Conservation (phyloP, 2,888 invertebrate genomes). For the Frankliniella fusca region DNA sequence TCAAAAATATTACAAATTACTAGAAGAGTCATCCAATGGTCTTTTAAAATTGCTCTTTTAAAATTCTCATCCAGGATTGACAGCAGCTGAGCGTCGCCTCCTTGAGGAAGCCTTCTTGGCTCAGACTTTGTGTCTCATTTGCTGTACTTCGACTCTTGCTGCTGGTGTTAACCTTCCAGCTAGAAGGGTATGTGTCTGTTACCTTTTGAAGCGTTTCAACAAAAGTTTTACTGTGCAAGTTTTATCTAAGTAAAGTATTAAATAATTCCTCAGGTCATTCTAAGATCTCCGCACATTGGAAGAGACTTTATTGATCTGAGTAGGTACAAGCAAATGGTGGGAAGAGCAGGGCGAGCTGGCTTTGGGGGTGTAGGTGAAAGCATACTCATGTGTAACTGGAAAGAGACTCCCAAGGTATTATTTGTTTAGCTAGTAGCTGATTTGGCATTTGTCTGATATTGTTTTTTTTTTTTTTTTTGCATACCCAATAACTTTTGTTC, state of each 20-base stretch:
- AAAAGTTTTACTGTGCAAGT: not conserved
- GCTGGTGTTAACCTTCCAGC: slow-evolving; percentile 97
- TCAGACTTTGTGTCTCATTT: slow-evolving; percentile 81
- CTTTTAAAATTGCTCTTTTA: slow-evolving; percentile 31
- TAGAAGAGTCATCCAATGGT: slow-evolving; percentile 6
- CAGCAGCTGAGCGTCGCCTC: slow-evolving; percentile 76
- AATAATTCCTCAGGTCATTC: slow-evolving; percentile 55
- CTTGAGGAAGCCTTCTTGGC: slow-evolving; percentile 79
- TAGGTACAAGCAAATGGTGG: slow-evolving; percentile 93
- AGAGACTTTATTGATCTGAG: slow-evolving; percentile 66
- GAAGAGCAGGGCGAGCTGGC: slow-evolving; percentile 89
- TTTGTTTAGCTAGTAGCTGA: not conserved
- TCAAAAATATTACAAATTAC: not conserved
- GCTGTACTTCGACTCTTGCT: slow-evolving; percentile 95
- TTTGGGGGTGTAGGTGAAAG: slow-evolving; percentile 76
- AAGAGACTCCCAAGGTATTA: slow-evolving; percentile 55
- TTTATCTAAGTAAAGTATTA: too few species aligned
- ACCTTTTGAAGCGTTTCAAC: not conserved
- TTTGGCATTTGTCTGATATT: not conserved
- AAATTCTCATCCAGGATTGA: slow-evolving; percentile 57
- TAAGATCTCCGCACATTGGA: slow-evolving; percentile 81
- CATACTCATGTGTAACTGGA: slow-evolving; percentile 68
- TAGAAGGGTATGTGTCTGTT: slow-evolving; percentile 56
- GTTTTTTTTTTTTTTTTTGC: not conserved
- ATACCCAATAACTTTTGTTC: not conserved